A percentile compares a stretch with the other conserved stretches of the same genome.
phyloP scores from a whole-genome alignment of 2,797 vertebrate species.

The Oryzias sinensis region DNA sequence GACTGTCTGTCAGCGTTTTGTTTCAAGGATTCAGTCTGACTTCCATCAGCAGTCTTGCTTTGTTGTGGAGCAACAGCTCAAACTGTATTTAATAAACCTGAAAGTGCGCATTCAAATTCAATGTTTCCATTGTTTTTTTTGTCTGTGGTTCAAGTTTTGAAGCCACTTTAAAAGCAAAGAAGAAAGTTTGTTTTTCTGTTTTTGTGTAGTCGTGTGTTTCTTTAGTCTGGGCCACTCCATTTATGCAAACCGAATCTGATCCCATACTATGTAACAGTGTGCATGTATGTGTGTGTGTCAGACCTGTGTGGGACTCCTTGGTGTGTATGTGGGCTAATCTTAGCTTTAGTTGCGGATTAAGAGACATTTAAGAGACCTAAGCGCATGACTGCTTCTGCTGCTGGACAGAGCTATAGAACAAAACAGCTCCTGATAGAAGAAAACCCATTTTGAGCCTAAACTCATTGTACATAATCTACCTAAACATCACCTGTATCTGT shows the following conservation, averaged over 20 bases:
- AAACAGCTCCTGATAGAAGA: neutral
- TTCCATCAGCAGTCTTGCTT: too few species aligned
- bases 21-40: too few species aligned
- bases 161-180: neutral
- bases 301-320: slow-evolving; percentile 25
- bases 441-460: too few species aligned
- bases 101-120: too few species aligned
- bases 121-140: neutral
- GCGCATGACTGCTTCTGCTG: slow-evolving; percentile 26
- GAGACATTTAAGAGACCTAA: slow-evolving; percentile 64
- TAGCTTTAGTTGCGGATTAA: slow-evolving; percentile 73
- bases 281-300: slow-evolving; percentile 14
- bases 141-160: neutral
- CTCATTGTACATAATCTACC: too few species aligned
- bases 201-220: slow-evolving; percentile 26
- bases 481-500: too few species aligned
- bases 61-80: too few species aligned
- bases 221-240: slow-evolving; percentile 26
- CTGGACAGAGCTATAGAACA: slow-evolving; percentile 29
- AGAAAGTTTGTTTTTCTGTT: slow-evolving; percentile 9
- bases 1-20: too few species aligned
- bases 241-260: slow-evolving; percentile 31
- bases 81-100: too few species aligned
- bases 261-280: slow-evolving; percentile 10
- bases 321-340: slow-evolving; percentile 74